Evolutionary conservation across 1,140 invertebrate species (phyloP).

Genomic region (Hyles vespertilio): DNA sequence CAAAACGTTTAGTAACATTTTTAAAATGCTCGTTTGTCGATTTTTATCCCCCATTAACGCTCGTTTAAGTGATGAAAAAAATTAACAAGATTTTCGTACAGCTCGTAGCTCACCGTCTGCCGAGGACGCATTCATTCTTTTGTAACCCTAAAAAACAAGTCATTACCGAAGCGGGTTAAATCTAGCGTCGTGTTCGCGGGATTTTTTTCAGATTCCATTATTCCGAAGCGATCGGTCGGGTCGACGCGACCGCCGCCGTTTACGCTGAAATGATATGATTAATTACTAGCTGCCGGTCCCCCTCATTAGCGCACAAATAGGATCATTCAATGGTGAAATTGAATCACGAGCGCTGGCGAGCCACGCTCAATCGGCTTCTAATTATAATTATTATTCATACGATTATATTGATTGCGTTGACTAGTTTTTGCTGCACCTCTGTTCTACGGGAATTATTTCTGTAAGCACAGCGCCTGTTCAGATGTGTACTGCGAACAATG

Average conservation of each 20-base stretch:
- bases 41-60: slow-evolving; percentile 55
- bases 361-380: slow-evolving; percentile 55
- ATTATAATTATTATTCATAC: slow-evolving; percentile 67
- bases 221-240: slow-evolving; percentile 59
- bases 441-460: neutral
- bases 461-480: neutral
- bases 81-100: slow-evolving; percentile 51
- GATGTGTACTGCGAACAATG: neutral
- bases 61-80: slow-evolving; percentile 29
- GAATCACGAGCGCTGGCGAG: slow-evolving; percentile 54
- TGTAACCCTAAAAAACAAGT: slow-evolving; percentile 73
- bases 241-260: slow-evolving; percentile 45
- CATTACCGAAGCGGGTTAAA: slow-evolving; percentile 70
- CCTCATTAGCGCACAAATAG: slow-evolving; percentile 71
- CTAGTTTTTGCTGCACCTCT: slow-evolving; percentile 1
- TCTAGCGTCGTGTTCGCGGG: slow-evolving; percentile 58
- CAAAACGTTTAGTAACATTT: slow-evolving; percentile 19
- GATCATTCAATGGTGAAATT: slow-evolving; percentile 69
- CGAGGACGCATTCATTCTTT: slow-evolving; percentile 69
- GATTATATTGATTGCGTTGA: neutral
- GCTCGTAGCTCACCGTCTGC: slow-evolving; percentile 48
- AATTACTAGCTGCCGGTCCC: slow-evolving; percentile 59
- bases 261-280: slow-evolving; percentile 73
- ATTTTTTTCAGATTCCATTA: slow-evolving; percentile 71
- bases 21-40: slow-evolving; percentile 29